phyloP scores from a whole-genome alignment of 2,888 invertebrate genomes.

The Dynastes hyllus region DNA sequence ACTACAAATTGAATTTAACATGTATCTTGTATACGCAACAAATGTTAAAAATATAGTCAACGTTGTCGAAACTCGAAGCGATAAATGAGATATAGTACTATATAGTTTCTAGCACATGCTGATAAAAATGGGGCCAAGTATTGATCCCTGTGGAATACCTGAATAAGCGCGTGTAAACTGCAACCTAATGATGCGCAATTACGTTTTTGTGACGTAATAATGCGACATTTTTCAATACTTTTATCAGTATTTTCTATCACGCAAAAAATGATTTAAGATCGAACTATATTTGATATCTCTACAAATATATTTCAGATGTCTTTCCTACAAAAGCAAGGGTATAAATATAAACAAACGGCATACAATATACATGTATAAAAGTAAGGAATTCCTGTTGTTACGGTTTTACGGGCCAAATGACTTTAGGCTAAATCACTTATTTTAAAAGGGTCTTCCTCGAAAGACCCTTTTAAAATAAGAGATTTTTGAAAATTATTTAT shows the following conservation, averaged over 20 bases:
- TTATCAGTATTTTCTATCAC: background rate
- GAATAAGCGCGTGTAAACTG: background rate
- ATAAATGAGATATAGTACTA: background rate
- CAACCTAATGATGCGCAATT: background rate
- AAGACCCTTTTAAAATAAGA: background rate
- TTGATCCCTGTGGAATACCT: background rate
- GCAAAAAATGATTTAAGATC: too few species aligned
- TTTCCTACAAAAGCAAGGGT: too few species aligned
- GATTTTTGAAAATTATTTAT: too few species aligned
- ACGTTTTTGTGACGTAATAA: too few species aligned
- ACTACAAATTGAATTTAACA: too few species aligned
- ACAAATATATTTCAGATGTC: too few species aligned
- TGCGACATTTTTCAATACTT: background rate
- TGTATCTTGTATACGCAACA: too few species aligned
- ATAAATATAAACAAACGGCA: too few species aligned
- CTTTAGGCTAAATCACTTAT: background rate
- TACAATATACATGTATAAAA: background rate
- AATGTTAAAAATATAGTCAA: too few species aligned
- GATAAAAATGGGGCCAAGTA: background rate
- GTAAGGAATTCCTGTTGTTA: background rate
- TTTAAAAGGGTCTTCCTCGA: background rate
- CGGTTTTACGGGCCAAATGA: background rate
- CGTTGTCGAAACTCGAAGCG: background rate
- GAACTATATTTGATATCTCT: too few species aligned
- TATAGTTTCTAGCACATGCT: background rate